Base-by-base conservation (phyloP, 2,888 invertebrate species). In the Taphrorychus bicolor region DNA sequence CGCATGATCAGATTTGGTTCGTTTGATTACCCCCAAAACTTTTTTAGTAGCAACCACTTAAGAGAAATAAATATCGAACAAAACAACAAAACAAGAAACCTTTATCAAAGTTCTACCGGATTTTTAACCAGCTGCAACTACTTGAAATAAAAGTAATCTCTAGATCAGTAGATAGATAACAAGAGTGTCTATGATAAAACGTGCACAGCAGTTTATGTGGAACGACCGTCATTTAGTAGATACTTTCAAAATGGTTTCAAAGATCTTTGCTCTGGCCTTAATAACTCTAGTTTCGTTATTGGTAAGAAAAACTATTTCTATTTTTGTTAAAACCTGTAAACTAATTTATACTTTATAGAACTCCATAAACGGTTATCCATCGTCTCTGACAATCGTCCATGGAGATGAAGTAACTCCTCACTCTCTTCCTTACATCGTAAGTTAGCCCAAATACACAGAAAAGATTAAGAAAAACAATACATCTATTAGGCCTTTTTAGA, bases 391-490 rank as follows among this genome's bases (percentile, higher is more conserved):
- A 42, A 69, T 74, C 32, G 67, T 70, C 3, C 70, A 73, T 22
- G 77, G 77, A 24, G 61, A 69, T 7, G 77, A 74, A 70, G 76
- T 72, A 14, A 45, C 18, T 42, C 74, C 76, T 9, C 71, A 77
- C 66, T 74, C 74, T 0, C 52, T 75, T 32, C 75, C 76, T 5
- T 77, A 73, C 45, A 69, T 75, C 71, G 77, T 77, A 73, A 73
- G 69, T 45, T 17, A 5, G n/a, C n/a, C 17, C 14, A 16, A 16
- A 16, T 7, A 17, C 5, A 45, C 17, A 45, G 14, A 17, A 45
- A 2, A 5, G 4, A 16, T 1, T n/a, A 2, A 45, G 4, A n/a
- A 45, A 11, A n/a, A 11, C 1, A 45, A 32, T 45, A 2, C 2
- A 5, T 21, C 2, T 51, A n/a, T 11, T 51, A 21, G n/a, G 18